These are phyloP conservation scores for Elephas maximus DNA, from an alignment of 2,113 vertebrate species.

Conservation along the genomic window DNA sequence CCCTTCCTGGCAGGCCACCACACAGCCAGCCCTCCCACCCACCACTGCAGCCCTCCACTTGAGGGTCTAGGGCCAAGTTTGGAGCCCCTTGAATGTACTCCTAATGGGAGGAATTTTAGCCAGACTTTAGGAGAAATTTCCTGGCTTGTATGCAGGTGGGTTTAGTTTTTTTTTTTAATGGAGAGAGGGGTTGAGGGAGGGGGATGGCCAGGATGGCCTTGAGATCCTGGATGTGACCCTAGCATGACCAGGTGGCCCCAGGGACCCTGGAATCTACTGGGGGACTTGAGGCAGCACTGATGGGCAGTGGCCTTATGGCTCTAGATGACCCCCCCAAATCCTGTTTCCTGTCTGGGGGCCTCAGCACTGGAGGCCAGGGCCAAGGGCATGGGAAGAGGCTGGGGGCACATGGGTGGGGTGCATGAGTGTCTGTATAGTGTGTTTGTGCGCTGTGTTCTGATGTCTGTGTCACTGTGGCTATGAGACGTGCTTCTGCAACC, in stretches of 20 bases:
- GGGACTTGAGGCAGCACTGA: not conserved
- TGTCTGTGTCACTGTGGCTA: not conserved
- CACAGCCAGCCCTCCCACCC: not conserved
- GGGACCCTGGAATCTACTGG: not conserved
- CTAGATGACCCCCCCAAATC: not conserved
- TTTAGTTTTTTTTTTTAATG: no score
- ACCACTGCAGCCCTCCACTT: not conserved
- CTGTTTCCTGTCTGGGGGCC: slow-evolving; percentile 52
- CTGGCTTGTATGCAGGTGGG: not conserved
- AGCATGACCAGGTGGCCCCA: not conserved
- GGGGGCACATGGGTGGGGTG: not conserved
- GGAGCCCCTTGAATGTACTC: not conserved
- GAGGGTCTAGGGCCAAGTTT: not conserved
- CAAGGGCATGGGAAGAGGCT: slow-evolving; percentile 56
- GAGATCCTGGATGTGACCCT: not conserved
- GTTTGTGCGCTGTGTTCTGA: not conserved
- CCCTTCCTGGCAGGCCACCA: not conserved
- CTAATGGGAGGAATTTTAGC: not conserved
- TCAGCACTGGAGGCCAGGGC: not conserved
- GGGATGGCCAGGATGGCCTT: not conserved
- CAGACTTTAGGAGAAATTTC: not conserved
- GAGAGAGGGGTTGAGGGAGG: not conserved
- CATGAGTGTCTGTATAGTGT: not conserved
- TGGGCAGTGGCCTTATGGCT: not conserved
- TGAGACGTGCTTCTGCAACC: not conserved